Evolutionary conservation across 2,797 vertebrate genomes (phyloP).

Genomic region (Phalloptychus januarius): DNA sequence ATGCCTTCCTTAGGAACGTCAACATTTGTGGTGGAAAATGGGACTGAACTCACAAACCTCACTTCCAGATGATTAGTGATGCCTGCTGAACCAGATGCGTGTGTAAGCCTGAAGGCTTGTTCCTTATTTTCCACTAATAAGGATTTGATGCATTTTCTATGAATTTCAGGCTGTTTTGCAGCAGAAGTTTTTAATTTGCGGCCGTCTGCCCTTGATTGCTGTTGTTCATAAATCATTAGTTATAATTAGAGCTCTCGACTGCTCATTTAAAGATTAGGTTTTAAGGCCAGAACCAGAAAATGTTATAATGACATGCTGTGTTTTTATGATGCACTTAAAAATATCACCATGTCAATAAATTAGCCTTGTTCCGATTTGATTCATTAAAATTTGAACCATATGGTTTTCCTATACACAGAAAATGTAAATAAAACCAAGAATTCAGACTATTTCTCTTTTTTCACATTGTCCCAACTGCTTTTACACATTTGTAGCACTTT

Average conservation of each 20-base stretch:
- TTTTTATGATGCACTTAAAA: conserved; percentile 18
- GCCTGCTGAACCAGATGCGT: background rate
- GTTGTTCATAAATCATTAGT: conserved; percentile 63
- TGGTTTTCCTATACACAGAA: background rate
- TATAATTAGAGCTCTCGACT: conserved; percentile 64
- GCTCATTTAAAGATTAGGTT: conserved; percentile 55
- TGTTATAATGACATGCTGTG: conserved; percentile 36
- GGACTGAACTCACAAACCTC: background rate
- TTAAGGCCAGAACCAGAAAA: conserved; percentile 26
- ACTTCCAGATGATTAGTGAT: background rate
- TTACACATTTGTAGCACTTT: background rate
- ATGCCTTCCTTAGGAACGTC: background rate
- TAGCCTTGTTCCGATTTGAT: conserved; percentile 49
- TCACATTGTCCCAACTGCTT: background rate
- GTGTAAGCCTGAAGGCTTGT: background rate
- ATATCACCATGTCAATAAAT: conserved; percentile 35
- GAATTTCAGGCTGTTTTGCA: conserved; percentile 52
- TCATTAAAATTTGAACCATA: conserved; percentile 54
- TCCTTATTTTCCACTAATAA: conserved; percentile 28
- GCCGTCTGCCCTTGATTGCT: conserved; percentile 61
- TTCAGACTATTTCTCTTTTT: background rate
- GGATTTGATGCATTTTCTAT: conserved; percentile 64
- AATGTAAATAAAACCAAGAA: background rate
- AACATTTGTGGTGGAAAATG: background rate
- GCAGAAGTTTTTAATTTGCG: conserved; percentile 75